Conservation (phyloP, 2,888 invertebrate species). For the Drosophila bunnanda region DNA sequence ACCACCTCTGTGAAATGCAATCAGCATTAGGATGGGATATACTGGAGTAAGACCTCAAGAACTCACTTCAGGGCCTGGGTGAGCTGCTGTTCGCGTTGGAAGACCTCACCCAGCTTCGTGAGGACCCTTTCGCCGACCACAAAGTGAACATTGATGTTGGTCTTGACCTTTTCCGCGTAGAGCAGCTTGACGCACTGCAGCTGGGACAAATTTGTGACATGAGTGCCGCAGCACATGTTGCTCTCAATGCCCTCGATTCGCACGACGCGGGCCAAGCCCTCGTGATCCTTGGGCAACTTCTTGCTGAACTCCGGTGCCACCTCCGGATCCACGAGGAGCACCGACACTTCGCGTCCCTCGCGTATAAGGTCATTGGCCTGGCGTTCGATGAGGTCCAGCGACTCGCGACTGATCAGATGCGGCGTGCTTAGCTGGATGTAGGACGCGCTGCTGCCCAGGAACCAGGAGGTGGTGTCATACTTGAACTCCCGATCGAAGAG, state of each 20-base stretch:
- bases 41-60: neutral
- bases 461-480: constrained; percentile 90
- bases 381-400: constrained; percentile 86
- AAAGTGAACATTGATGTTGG: constrained; percentile 88
- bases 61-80: constrained; percentile 90
- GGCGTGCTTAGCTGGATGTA: constrained; percentile 89
- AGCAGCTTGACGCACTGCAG: constrained; percentile 89
- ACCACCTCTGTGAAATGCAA: constrained; percentile 86
- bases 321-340: constrained; percentile 88
- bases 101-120: constrained; percentile 87
- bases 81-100: constrained; percentile 89
- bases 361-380: constrained; percentile 89
- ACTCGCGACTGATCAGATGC: constrained; percentile 85
- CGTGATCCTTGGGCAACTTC: constrained; percentile 90
- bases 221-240: constrained; percentile 95
- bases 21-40: neutral
- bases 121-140: constrained; percentile 90
- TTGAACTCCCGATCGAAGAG: constrained; percentile 89
- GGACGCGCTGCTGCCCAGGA: constrained; percentile 90
- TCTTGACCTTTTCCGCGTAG: constrained; percentile 90
- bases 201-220: constrained; percentile 90
- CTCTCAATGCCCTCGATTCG: constrained; percentile 91
- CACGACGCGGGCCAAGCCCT: constrained; percentile 90
- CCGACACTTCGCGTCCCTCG: constrained; percentile 86
- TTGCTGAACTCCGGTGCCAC: constrained; percentile 85